Evolutionary conservation across 1,140 invertebrate species (phyloP).

Genomic region (Neodiprion virginianus): DNA sequence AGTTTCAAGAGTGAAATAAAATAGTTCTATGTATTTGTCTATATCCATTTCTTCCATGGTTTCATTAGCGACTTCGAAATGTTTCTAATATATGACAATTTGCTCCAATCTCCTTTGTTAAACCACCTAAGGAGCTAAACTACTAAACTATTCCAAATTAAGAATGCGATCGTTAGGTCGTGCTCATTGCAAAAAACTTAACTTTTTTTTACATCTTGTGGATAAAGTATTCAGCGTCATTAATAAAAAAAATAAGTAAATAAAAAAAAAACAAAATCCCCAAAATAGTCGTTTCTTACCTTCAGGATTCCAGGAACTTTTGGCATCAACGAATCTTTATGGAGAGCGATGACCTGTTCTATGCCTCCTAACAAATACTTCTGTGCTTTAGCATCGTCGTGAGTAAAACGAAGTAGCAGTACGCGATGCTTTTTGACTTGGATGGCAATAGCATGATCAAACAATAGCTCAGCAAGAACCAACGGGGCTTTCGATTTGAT

Average conservation of each 20-base stretch:
- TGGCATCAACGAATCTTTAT: conserved; percentile 80
- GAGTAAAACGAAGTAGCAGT: conserved; percentile 84
- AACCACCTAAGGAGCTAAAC: too few relatives aligned
- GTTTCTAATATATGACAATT: too few relatives aligned
- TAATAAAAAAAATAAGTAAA: neutral
- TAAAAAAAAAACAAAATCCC: conserved; percentile 22
- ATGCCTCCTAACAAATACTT: conserved; percentile 94
- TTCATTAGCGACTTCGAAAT: too few relatives aligned
- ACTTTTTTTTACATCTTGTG: too few relatives aligned
- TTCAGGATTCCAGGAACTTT: conserved; percentile 93
- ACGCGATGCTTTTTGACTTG: conserved; percentile 78
- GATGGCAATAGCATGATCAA: conserved; percentile 82
- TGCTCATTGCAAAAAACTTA: too few relatives aligned
- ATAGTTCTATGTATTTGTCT: too few relatives aligned
- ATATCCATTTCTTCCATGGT: too few relatives aligned
- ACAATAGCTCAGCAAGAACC: conserved; percentile 91
- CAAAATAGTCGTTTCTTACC: conserved; percentile 48
- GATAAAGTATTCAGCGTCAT: too few relatives aligned
- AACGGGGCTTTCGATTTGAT: conserved; percentile 93
- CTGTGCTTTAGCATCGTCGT: conserved; percentile 89
- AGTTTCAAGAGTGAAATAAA: too few relatives aligned
- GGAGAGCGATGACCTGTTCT: conserved; percentile 89
- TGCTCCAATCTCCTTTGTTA: too few relatives aligned
- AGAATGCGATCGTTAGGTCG: too few relatives aligned
- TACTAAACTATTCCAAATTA: too few relatives aligned